Conservation (phyloP, 2,113 vertebrate genomes). For the Austrofundulus limnaeus region DNA sequence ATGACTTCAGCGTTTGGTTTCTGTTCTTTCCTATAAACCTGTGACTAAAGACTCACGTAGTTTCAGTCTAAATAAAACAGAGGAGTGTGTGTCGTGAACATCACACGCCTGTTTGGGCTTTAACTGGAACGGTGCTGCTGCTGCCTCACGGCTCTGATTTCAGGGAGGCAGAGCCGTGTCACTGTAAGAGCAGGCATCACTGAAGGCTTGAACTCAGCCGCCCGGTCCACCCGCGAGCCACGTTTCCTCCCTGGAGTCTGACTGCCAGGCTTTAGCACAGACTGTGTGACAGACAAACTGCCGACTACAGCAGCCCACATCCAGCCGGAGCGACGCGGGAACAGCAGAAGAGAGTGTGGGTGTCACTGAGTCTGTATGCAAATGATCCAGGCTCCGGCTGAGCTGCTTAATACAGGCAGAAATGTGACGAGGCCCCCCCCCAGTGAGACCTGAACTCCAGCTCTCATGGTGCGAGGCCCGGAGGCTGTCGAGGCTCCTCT, state of each 20-base stretch:
- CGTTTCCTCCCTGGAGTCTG: constrained; percentile 46
- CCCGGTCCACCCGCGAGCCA: constrained; percentile 44
- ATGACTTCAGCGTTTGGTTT: too few species aligned
- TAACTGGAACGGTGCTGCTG: constrained; percentile 29
- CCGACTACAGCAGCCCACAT: constrained; percentile 44
- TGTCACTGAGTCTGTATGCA: constrained; percentile 22
- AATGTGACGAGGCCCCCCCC: constrained; percentile 64
- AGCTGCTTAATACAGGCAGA: constrained; percentile 53
- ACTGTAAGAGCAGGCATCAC: constrained; percentile 43
- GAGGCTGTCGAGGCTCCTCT: constrained; percentile 48
- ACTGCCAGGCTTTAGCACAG: constrained; percentile 45
- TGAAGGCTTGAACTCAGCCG: constrained; percentile 42
- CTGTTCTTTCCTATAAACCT: too few species aligned
- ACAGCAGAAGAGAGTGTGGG: constrained; percentile 22
- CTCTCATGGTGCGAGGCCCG: constrained; percentile 43
- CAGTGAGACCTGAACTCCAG: constrained; percentile 66
- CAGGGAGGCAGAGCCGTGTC: constrained; percentile 40
- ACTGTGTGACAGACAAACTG: constrained; percentile 61
- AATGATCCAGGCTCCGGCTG: constrained; percentile 36
- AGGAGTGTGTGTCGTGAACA: not conserved
- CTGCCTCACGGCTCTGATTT: constrained; percentile 49
- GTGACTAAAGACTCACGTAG: too few species aligned
- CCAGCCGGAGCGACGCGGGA: constrained; percentile 23
- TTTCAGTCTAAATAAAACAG: too few species aligned
- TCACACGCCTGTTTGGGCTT: not conserved